Evolutionary conservation across 2,797 vertebrate species (phyloP), one percentile per base, ranked within the genome.

Genomic region (Carduelis carduelis): DNA sequence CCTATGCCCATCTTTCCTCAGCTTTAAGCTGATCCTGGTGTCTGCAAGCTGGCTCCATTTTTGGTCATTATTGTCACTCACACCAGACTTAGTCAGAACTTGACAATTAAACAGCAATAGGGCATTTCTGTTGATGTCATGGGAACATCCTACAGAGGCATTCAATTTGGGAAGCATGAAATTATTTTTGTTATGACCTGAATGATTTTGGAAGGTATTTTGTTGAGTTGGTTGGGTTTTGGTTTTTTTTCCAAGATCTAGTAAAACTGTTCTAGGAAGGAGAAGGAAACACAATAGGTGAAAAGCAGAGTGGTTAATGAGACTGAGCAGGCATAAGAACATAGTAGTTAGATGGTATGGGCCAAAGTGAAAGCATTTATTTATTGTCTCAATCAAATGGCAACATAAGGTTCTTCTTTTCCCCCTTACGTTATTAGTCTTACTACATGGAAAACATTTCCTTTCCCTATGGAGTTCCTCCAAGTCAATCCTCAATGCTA

Each of bases 321-420:
- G 82, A 72, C 61, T 52, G 50, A 86, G 41, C 26, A 86, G 55
- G 39, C 46, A 5, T 22, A 64, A 71, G 78, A 79, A 49, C 11
- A 35, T 26, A 37, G 12, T 19, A 52, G 52, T 55, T 82, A 68
- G 61, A 60, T 2, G 7, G 65, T 75, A 3, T 41, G 44, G 69
- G 44, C 69, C 63, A 86, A 78, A 92, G 59, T 44, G 82, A 83
- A 91, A n/a, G 65, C 69, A 72, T 89, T 91, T 95, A 83, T 95
- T 97, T 93, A 89, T 92, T 85, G 50, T 72, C 89, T 96, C 84
- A 85, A 65, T 92, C 78, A 85, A 91, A 89, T 63, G 30, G 50
- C 53, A 95, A 59, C 43, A 37, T 75, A 84, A 93, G 86, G 28
- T 83, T 91, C 35, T 78, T 78, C 65, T 86, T 89, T 90, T 16